phyloP scores from a whole-genome alignment of 2,113 vertebrate genomes.

The Edolisoma coerulescens region DNA sequence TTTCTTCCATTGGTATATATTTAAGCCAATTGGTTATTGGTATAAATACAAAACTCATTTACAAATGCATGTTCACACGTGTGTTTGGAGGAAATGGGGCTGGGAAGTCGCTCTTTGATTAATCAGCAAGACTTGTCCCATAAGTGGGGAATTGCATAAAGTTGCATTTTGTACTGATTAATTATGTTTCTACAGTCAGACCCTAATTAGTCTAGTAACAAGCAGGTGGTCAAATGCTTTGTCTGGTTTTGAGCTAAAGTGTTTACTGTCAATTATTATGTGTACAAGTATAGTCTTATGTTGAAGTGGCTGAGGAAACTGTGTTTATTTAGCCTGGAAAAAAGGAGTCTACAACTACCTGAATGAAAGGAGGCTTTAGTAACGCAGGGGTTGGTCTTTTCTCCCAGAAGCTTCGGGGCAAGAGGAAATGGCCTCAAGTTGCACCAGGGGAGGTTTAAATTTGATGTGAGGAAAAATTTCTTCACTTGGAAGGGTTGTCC shows the following conservation, averaged over 20 bases:
- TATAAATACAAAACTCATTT: not conserved
- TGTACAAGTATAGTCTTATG: not conserved
- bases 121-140: too few species aligned
- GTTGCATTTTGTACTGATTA: not conserved
- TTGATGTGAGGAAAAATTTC: not conserved
- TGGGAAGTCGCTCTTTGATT: not conserved
- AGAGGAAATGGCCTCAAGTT: not conserved
- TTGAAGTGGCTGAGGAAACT: not conserved
- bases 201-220: not conserved
- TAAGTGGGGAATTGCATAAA: not conserved
- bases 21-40: not conserved
- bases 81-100: not conserved
- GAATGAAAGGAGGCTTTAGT: not conserved
- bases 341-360: not conserved
- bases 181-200: not conserved
- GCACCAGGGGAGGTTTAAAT: not conserved
- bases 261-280: not conserved
- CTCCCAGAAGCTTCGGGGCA: not conserved
- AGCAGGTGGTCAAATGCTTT: not conserved
- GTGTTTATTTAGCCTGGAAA: not conserved
- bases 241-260: not conserved
- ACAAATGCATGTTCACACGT: accelerated
- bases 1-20: not conserved
- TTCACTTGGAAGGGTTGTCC: not conserved
- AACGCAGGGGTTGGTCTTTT: not conserved